Evolutionary conservation across 2,113 vertebrate genomes (phyloP).

Genomic region (Esox niger): DNA sequence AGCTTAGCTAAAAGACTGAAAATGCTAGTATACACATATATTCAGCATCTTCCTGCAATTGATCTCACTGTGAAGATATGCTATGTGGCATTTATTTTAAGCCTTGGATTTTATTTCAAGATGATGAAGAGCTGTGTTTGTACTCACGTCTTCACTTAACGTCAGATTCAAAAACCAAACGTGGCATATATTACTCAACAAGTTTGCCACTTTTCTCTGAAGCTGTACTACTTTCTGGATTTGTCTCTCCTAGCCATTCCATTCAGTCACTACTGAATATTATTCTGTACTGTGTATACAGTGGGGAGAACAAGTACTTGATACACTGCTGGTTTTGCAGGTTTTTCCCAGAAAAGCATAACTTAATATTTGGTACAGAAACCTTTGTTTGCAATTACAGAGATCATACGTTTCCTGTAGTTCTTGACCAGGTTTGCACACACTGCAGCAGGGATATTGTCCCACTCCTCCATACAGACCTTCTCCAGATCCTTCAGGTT

Average conservation of each 20-base stretch:
- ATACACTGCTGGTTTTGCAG: too few relatives aligned
- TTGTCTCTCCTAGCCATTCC: conserved; percentile 47
- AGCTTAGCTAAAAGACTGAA: conserved; percentile 60
- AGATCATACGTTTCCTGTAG: too few relatives aligned
- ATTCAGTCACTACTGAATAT: conserved; percentile 52
- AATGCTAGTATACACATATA: conserved; percentile 47
- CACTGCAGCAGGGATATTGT: too few relatives aligned
- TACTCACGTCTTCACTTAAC: conserved; percentile 73
- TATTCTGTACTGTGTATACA: conserved; percentile 60
- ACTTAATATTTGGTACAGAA: too few relatives aligned
- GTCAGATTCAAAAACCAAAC: conserved; percentile 68
- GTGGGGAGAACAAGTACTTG: too few relatives aligned
- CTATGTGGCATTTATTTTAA: conserved; percentile 63
- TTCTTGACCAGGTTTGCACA: too few relatives aligned
- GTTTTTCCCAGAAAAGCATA: too few relatives aligned
- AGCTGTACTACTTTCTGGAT: conserved; percentile 52
- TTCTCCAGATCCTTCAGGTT: too few relatives aligned
- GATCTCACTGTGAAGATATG: conserved; percentile 51
- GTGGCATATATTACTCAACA: conserved; percentile 75
- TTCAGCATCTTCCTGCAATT: conserved; percentile 52
- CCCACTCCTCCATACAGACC: too few relatives aligned
- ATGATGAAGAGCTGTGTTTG: conserved; percentile 65
- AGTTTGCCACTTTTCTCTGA: conserved; percentile 64
- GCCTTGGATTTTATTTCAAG: conserved; percentile 63
- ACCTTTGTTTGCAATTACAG: too few relatives aligned